These are phyloP conservation scores for Rutpela maculata DNA, from an alignment of 2,888 invertebrate genomes.

Conservation along the genomic window DNA sequence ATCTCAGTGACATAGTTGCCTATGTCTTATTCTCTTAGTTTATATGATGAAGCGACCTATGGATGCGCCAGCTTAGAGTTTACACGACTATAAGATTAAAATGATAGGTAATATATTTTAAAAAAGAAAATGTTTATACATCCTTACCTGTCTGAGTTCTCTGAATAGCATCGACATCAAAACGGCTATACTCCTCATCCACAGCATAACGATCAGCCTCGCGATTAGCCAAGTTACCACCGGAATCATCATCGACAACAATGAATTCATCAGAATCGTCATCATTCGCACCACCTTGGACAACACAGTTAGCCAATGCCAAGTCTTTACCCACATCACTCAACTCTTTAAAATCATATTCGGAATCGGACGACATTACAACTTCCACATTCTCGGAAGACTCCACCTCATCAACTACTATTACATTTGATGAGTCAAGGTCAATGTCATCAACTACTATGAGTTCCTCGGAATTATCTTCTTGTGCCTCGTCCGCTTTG, in stretches of 20 bases:
- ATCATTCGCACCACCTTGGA: background rate
- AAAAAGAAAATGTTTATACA: too few relatives aligned
- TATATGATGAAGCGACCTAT: too few relatives aligned
- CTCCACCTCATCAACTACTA: conserved; percentile 39
- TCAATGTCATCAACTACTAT: conserved; percentile 11
- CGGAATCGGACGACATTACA: conserved; percentile 48
- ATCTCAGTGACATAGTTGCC: too few relatives aligned
- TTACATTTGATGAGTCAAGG: background rate
- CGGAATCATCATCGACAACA: background rate
- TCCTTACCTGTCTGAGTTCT: conserved; percentile 80
- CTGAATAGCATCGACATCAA: conserved; percentile 77
- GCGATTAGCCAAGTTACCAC: background rate
- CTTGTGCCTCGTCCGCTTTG: background rate
- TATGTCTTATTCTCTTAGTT: too few relatives aligned
- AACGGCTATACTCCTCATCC: conserved; percentile 60
- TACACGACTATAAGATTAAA: too few relatives aligned
- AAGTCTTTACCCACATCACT: conserved; percentile 52
- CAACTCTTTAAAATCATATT: conserved; percentile 47
- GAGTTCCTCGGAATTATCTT: conserved; percentile 27
- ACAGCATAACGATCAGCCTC: background rate
- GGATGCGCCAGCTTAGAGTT: too few relatives aligned
- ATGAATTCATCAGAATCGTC: background rate
- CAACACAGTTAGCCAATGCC: conserved; percentile 53
- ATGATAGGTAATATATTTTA: too few relatives aligned
- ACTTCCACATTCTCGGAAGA: conserved; percentile 34